Conservation (phyloP, 2,113 vertebrate genomes). For the Datnioides undecimradiatus region DNA sequence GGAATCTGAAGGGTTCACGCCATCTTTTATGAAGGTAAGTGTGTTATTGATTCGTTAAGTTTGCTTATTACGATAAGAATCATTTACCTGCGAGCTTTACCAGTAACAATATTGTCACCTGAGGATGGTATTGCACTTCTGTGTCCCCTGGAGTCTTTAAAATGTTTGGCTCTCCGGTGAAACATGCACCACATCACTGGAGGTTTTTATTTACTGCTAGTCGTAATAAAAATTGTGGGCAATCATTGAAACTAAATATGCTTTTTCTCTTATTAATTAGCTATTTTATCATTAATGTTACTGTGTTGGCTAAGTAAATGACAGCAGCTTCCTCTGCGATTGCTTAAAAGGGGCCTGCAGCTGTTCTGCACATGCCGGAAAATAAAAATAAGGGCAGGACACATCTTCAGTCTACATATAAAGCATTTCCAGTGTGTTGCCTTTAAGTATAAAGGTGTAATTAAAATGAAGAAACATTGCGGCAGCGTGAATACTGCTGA, state of each 20-base stretch:
- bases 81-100: neutral
- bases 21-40: conserved; percentile 93
- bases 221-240: neutral
- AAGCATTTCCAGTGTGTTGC: neutral
- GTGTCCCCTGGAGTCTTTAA: neutral
- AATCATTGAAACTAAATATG: no score
- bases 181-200: neutral
- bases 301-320: neutral
- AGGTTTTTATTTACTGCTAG: neutral
- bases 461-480: neutral
- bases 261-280: neutral
- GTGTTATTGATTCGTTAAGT: neutral
- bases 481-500: neutral
- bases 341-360: neutral
- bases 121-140: neutral
- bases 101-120: neutral
- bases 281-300: neutral
- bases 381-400: neutral
- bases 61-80: neutral
- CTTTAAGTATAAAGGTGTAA: neutral
- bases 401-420: neutral
- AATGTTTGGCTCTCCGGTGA: neutral
- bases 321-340: neutral
- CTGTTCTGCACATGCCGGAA: neutral
- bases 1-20: conserved; percentile 86